These are phyloP conservation scores for Oreohelix idahoensis DNA, from an alignment of 1,140 invertebrate species.

Conservation along the genomic window DNA sequence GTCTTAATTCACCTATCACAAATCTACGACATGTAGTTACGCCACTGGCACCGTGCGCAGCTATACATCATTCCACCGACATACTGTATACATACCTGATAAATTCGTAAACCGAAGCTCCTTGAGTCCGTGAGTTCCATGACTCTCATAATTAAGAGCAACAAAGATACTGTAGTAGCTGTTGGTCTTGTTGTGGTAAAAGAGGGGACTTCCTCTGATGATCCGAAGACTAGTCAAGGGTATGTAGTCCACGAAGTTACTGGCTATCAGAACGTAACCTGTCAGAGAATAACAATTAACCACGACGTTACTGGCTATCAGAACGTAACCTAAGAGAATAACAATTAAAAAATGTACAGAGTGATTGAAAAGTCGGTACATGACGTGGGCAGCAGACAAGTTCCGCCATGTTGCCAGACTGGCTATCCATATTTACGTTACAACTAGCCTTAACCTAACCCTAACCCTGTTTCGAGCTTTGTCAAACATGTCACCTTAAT, in stretches of 20 bases:
- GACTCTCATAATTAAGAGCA: conserved; percentile 62
- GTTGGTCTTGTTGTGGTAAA: conserved; percentile 74
- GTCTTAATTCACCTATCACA: too few species aligned
- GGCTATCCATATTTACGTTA: too few species aligned
- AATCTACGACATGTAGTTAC: too few species aligned
- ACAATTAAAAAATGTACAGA: too few species aligned
- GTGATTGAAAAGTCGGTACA: too few species aligned
- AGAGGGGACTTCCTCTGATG: conserved; percentile 92
- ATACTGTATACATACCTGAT: conserved; percentile 78
- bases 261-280: conserved; percentile 95
- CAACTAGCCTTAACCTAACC: too few species aligned
- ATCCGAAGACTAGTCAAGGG: conserved; percentile 92
- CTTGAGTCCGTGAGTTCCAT: conserved; percentile 75
- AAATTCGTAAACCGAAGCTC: conserved; percentile 92
- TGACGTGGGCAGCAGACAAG: too few species aligned
- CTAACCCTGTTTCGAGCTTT: too few species aligned
- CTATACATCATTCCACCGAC: too few species aligned
- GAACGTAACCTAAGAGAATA: conserved; percentile 85
- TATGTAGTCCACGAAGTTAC: conserved; percentile 88
- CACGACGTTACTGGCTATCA: conserved; percentile 94
- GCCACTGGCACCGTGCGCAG: too few species aligned
- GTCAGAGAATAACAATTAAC: conserved; percentile 78
- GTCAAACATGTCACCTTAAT: too few species aligned
- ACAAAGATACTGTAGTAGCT: conserved; percentile 67
- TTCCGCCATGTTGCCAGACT: too few species aligned